Base-by-base conservation (phyloP, 2,113 vertebrate species). In the Aldabrachelys gigantea region DNA sequence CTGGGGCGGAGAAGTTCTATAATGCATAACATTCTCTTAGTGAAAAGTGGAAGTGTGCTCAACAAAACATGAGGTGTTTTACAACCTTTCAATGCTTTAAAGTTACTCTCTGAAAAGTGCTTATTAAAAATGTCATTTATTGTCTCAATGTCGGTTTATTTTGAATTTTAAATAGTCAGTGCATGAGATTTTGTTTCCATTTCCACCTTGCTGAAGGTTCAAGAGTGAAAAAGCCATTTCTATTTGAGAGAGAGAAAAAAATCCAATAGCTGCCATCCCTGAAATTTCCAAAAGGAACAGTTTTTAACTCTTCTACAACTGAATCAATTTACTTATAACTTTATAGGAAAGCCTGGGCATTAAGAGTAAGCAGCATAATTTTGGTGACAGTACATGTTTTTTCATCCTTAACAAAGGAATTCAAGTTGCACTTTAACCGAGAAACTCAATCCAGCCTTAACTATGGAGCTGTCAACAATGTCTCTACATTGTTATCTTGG, bases 401-500 rank as follows among this genome's bases (percentile, higher is more conserved):
- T 79, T 59, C 54, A 38, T 29, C 54, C 22, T 79, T 95, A 89
- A 95, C 3, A 21, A 94, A 94, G 95, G 90, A 93, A 93, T 35
- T 16, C 54, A 84, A 93, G 94, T 88, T 85, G 89, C 91, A 50
- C 88, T 94, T 87, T 76, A 80, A 78, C 2, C 0, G 88, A 38
- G 85, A 79, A 92, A 65, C 78, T 62, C 2, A 0, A 53, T 83
- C 84, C 82, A 80, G 94, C 82, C 1, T 0, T 82, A 97, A 89
- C 87, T 89, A 86, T 1, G 11, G 96, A 95, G 94, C 95, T 2
- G 0, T 93, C 56, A 94, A 90, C 25, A 1, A 86, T 6, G 90
- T 88, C 94, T 97, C 94, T 92, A 87, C 5, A 1, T 56, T 57
- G 91, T 83, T 50, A 95, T 92, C 97, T 38, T 35, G 96, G 92